Evolutionary conservation across 2,797 vertebrate species (phyloP).

Genomic region (Pantherophis alleghaniensis): DNA sequence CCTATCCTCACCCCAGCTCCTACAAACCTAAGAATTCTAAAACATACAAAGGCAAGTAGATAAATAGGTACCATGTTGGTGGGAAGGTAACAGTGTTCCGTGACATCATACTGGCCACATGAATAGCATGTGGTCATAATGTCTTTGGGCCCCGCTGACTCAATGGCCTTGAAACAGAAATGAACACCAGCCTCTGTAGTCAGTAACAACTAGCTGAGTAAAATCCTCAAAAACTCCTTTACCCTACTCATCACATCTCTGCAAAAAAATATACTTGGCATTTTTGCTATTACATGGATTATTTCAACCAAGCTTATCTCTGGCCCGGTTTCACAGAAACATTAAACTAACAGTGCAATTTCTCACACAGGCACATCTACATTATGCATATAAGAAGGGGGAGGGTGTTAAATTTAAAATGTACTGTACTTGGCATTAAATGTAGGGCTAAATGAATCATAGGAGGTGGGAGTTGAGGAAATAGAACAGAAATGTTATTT

Average conservation of each 20-base stretch:
- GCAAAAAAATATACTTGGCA: conserved; percentile 35
- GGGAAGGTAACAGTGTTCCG: background rate
- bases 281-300: conserved; percentile 50
- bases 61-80: background rate
- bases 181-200: background rate
- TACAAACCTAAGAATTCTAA: background rate
- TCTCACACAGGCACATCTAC: background rate
- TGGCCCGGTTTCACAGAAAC: conserved; percentile 59
- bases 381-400: background rate
- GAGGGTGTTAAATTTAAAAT: conserved; percentile 2
- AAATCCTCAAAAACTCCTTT: background rate
- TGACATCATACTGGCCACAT: background rate
- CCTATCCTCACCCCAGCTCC: background rate
- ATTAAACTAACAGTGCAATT: conserved; percentile 59
- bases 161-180: background rate
- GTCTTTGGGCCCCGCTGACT: background rate
- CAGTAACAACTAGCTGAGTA: background rate
- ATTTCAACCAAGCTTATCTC: conserved; percentile 60
- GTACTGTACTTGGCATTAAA: conserved; percentile 4
- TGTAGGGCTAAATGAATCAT: background rate
- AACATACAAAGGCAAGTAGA: background rate
- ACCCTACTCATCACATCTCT: conserved; percentile 35
- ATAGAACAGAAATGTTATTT: background rate
- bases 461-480: background rate
- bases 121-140: background rate